Base-by-base conservation (phyloP, 2,113 vertebrate genomes). In the Myiozetetes cayanensis region DNA sequence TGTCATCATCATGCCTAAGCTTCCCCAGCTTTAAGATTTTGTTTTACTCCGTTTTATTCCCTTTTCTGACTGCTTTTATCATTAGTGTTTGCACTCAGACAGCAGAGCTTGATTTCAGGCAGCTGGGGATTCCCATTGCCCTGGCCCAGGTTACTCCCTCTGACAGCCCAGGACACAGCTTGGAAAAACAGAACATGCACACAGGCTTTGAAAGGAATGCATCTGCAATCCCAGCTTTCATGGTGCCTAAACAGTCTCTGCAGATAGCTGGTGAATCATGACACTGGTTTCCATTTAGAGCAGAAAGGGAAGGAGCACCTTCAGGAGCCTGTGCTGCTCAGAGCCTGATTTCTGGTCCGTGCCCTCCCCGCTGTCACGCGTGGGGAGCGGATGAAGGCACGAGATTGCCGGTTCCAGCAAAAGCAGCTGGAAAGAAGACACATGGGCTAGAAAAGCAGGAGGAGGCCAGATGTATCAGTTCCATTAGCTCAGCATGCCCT, bases 331-430 rank as follows among this genome's bases (percentile, higher is more conserved):
- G 39, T 4, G 46, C 5, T 74, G 28, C 75, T n/a, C 67, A 52
- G 24, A 75, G 71, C 71, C 52, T 1, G 2, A 14, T 20, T 52
- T 20, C 66, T 37, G 71, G 41, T 31, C 10, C 41, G 22, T 7
- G 12, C 46, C 18, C 4, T 33, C n/a, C 41, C 1, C 0, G 4
- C n/a, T 1, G 0, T 21, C 59, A 19, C 8, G 6, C 5, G 0
- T 0, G 3, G 63, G 56, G 16, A 68, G 72, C 0, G 0, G 50
- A 68, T 3, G 37, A 43, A 65, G 58, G 33, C 63, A 44, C 49
- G 14, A 21, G 9, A 35, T 0, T 65, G 55, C 44, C 31, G 23
- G 10, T 49, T 18, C 71, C 53, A 49, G 43, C 3, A 31, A 2
- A 28, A 68, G 67, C 80, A 84, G 41, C 17, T 66, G 79, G 46